These are phyloP conservation scores for Liasis olivaceus DNA, from an alignment of 2,797 vertebrate genomes.

Conservation along the genomic window DNA sequence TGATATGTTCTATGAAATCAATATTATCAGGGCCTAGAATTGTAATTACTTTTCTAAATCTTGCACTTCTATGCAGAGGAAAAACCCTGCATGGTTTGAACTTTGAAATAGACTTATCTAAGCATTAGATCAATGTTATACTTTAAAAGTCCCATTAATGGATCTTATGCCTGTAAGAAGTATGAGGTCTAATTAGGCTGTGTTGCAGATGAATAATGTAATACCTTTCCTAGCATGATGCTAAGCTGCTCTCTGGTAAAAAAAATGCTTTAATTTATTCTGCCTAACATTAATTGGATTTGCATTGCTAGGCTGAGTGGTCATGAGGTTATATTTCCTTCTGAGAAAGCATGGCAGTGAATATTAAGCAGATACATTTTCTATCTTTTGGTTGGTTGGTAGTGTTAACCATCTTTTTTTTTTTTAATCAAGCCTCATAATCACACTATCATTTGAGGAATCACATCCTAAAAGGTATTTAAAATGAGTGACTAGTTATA, in stretches of 20 bases:
- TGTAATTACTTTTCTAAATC: not conserved
- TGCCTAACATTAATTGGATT: slow-evolving; percentile 7
- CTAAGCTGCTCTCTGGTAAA: not conserved
- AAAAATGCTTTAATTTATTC: slow-evolving; percentile 33
- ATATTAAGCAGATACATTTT: not conserved
- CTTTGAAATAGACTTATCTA: not conserved
- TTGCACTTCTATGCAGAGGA: not conserved
- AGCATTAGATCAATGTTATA: not conserved
- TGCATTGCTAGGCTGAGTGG: slow-evolving; percentile 26
- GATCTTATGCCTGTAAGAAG: not conserved
- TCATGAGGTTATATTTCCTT: slow-evolving; percentile 39
- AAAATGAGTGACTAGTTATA: not conserved
- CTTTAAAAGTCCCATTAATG: not conserved
- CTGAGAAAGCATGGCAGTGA: slow-evolving; percentile 12
- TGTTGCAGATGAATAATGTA: slow-evolving; percentile 10
- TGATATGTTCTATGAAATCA: not conserved
- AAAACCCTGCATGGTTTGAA: not conserved
- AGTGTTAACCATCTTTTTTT: slow-evolving; percentile 18
- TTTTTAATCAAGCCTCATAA: slow-evolving; percentile 22
- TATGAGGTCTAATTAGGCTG: slow-evolving; percentile 1
- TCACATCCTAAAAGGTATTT: slow-evolving; percentile 20
- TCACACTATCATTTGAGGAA: slow-evolving; percentile 30
- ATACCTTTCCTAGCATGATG: slow-evolving; percentile 12
- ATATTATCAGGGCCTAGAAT: not conserved
- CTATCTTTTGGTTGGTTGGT: slow-evolving; percentile 4